A percentile compares a stretch with the other conserved stretches of the same genome.
These are phyloP conservation scores for Rhinichthys osculus DNA, from an alignment of 2,797 vertebrate genomes.

Conservation along the genomic window DNA sequence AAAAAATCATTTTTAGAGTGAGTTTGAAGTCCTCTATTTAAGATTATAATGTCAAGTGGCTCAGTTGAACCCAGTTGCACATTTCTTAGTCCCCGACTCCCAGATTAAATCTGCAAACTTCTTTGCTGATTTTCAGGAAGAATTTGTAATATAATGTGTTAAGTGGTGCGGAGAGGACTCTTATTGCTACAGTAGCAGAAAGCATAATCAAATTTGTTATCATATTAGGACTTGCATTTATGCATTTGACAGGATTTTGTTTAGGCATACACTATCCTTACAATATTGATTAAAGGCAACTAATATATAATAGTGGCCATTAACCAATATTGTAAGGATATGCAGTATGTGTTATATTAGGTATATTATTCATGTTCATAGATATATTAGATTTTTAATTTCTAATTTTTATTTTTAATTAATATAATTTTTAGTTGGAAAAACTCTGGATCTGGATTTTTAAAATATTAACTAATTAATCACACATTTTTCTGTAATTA, in stretches of 20 bases:
- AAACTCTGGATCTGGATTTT: too few species aligned
- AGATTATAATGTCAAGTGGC: slow-evolving; percentile 13
- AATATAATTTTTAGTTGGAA: too few species aligned
- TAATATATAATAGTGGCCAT: too few species aligned
- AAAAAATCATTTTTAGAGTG: neutral
- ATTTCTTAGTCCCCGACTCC: slow-evolving; percentile 4
- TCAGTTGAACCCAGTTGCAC: neutral
- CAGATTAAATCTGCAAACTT: neutral
- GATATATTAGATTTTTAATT: too few species aligned
- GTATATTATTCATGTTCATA: too few species aligned
- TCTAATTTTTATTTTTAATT: too few species aligned
- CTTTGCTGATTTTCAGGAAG: slow-evolving; percentile 9
- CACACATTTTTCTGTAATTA: too few species aligned
- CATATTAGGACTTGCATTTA: neutral
- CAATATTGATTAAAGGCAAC: too few species aligned
- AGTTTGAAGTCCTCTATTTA: slow-evolving; percentile 30
- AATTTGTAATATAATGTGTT: neutral
- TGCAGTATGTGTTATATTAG: too few species aligned
- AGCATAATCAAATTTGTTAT: neutral
- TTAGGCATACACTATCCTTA: neutral
- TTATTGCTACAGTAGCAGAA: slow-evolving; percentile 1
- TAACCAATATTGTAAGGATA: too few species aligned
- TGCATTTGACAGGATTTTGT: neutral
- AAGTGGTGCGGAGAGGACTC: neutral
- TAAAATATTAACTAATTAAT: too few species aligned